phyloP scores from a whole-genome alignment of 2,888 invertebrate species.

The Coenonympha glycerion region DNA sequence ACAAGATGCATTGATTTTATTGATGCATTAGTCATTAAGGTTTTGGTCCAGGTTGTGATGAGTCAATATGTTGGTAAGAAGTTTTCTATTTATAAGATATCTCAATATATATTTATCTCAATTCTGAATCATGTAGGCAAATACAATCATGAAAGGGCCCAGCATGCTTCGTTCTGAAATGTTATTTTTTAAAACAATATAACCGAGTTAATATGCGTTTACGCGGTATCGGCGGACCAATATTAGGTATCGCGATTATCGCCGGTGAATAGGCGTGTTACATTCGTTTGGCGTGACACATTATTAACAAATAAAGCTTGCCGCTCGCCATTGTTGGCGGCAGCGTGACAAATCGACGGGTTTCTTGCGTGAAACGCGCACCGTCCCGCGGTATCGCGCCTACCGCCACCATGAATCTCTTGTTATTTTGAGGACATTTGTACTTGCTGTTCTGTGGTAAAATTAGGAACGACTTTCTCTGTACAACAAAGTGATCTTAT shows the following conservation, averaged over 20 bases:
- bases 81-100: too few relatives aligned
- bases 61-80: too few relatives aligned
- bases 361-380: slow-evolving; percentile 49
- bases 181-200: slow-evolving; percentile 4
- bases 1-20: too few relatives aligned
- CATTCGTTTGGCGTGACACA: slow-evolving; percentile 59
- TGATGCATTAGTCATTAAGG: too few relatives aligned
- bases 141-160: too few relatives aligned
- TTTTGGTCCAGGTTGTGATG: too few relatives aligned
- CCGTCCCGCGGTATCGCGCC: slow-evolving; percentile 32
- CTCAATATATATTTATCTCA: too few relatives aligned
- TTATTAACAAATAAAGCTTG: slow-evolving; percentile 66
- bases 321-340: slow-evolving; percentile 55
- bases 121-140: too few relatives aligned
- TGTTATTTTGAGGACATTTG: not conserved
- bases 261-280: slow-evolving; percentile 56
- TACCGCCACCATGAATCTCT: not conserved
- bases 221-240: slow-evolving; percentile 27
- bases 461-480: too few relatives aligned
- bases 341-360: slow-evolving; percentile 51
- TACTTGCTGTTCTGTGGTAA: too few relatives aligned
- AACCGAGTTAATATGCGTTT: slow-evolving; percentile 11
- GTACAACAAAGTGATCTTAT: too few relatives aligned
- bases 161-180: not conserved
- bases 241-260: slow-evolving; percentile 40